Evolutionary conservation across 2,888 invertebrate genomes (phyloP).

Genomic region (Tridacna gigas): DNA sequence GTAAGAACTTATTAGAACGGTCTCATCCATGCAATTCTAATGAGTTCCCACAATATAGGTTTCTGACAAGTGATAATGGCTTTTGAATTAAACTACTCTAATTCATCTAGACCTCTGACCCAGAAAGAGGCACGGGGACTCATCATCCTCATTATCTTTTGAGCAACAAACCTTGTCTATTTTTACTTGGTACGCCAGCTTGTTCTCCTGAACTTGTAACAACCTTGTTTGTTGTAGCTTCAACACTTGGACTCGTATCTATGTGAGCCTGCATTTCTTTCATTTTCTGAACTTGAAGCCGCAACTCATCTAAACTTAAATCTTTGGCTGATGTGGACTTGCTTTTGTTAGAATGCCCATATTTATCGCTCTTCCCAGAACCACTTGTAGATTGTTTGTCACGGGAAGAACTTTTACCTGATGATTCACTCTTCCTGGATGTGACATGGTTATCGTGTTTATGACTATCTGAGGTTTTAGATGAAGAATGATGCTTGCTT

Average conservation of each 20-base stretch:
- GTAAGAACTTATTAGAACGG: too few relatives aligned
- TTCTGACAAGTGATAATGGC: too few relatives aligned
- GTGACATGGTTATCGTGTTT: neutral
- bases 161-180: conserved; percentile 46
- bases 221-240: neutral
- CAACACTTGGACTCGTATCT: conserved; percentile 7
- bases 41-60: too few relatives aligned
- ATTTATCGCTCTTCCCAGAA: conserved; percentile 12
- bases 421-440: conserved; percentile 13
- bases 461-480: conserved; percentile 12
- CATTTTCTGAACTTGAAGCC: conserved; percentile 50
- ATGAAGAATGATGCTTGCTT: conserved; percentile 21
- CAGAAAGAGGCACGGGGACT: too few relatives aligned
- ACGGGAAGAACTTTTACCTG: conserved; percentile 17
- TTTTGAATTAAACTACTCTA: too few relatives aligned
- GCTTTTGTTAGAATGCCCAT: conserved; percentile 10
- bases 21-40: too few relatives aligned
- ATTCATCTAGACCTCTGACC: too few relatives aligned
- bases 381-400: conserved; percentile 23
- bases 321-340: conserved; percentile 30
- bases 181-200: conserved; percentile 34
- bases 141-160: neutral
- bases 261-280: conserved; percentile 39
- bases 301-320: conserved; percentile 53
- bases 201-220: neutral